Conservation (phyloP, 2,797 vertebrate species). For the Cottoperca gobio region DNA sequence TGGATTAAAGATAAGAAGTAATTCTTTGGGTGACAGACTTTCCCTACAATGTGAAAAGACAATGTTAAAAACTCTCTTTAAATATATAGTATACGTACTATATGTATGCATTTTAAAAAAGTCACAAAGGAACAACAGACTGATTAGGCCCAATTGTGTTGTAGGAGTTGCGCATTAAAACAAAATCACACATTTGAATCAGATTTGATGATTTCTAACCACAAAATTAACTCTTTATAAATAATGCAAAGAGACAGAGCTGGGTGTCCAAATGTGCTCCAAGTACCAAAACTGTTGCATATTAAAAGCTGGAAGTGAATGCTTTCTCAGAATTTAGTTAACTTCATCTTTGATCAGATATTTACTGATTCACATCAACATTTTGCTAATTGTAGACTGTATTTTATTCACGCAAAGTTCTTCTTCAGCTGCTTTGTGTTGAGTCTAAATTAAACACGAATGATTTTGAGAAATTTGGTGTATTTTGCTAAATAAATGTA, state of each 20-base stretch:
- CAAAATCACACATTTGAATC: neutral
- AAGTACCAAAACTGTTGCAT: neutral
- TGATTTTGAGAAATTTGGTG: neutral
- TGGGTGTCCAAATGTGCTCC: neutral
- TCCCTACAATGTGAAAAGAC: neutral
- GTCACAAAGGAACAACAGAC: too few relatives aligned
- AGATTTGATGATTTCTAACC: neutral
- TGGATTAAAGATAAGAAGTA: neutral
- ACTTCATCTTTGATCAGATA: neutral
- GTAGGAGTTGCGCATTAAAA: neutral
- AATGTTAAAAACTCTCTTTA: too few relatives aligned
- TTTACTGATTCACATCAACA: neutral
- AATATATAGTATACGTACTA: too few relatives aligned
- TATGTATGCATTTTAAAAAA: too few relatives aligned
- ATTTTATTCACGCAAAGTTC: neutral
- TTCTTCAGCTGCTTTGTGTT: neutral
- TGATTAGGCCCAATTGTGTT: neutral
- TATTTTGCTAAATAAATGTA: neutral
- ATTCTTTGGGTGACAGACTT: slow-evolving; percentile 13
- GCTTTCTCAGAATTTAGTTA: neutral
- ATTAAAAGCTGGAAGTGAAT: neutral
- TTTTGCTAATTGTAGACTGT: neutral
- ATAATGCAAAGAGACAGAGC: neutral
- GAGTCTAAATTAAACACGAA: slow-evolving; percentile 1
- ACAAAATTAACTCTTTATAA: neutral